Base-by-base conservation (phyloP, 2,888 invertebrate species). In the Pilophorus perplexus region DNA sequence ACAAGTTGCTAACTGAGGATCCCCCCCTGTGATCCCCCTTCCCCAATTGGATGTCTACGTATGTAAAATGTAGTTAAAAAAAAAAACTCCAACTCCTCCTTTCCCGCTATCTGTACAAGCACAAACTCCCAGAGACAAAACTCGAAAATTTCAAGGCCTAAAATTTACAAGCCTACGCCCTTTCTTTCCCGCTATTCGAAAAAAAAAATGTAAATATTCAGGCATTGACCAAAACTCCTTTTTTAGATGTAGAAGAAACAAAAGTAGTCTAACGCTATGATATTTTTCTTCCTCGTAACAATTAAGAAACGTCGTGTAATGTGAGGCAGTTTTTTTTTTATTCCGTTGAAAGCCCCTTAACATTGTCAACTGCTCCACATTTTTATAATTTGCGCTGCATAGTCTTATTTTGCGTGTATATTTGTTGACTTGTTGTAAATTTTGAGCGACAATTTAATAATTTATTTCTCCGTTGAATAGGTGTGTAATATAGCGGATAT, bases 131-230 rank as follows among this genome's bases (percentile, higher is more conserved):
- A 46, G 23, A 46, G 25, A 22, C 16, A 3, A 2, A 46, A 22
- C 22, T 44, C 44, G 20, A 18, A 18, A 46, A 46, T n/a, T 46
- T 46, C 46, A 23, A 46, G 46, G 46, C 46, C 46, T 46, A 46
- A 46, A 25, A n/a, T 5, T 46, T 25, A 14, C n/a, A 18, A 28
- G 52, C 52, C 52, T 28, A 23, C 2, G 22, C 25, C 33, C 5
- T 25, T 12, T n/a, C 23, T 50, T 44, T 50, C 23, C 50, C 50
- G 14, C 27, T 52, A 18, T 28, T 28, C 52, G 2, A 18, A 52
- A 52, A 28, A 25, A 28, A 52, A 27, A 28, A 28, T 52, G 52
- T 52, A 52, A 52, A 52, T 52, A 52, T 52, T 52, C 33, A 27
- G 52, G 33, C 16, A 28, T 52, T 52, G 52, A 52, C 52, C 52